A percentile compares a stretch with the other conserved stretches of the same genome.
These are phyloP conservation scores for Luperina testacea DNA, from an alignment of 2,888 invertebrate species.

Conservation along the genomic window DNA sequence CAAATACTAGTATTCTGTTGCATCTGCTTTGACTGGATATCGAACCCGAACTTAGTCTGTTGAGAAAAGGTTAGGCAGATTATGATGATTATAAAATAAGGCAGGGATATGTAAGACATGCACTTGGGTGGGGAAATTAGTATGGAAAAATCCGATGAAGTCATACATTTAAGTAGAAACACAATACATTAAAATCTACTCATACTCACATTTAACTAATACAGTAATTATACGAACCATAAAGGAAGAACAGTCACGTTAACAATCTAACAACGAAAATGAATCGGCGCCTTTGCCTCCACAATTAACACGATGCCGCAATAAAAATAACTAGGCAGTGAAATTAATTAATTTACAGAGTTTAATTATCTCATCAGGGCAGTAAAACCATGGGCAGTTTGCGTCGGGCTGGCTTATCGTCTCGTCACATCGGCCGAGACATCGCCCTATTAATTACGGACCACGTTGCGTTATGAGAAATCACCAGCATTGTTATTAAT, in stretches of 20 bases:
- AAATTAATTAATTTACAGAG: slow-evolving; percentile 87
- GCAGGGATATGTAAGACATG: no score
- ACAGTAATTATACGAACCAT: slow-evolving; percentile 60
- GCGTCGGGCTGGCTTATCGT: slow-evolving; percentile 81
- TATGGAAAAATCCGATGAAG: slow-evolving; percentile 1
- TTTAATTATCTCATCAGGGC: slow-evolving; percentile 88
- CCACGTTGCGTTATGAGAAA: slow-evolving; percentile 81
- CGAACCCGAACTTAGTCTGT: background rate
- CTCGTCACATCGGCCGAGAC: slow-evolving; percentile 84
- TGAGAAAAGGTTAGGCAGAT: no score
- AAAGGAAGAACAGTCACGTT: slow-evolving; percentile 61
- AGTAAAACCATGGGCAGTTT: slow-evolving; percentile 82
- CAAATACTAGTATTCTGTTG: background rate
- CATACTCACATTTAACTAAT: slow-evolving; percentile 52
- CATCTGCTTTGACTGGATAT: background rate
- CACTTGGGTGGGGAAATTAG: background rate
- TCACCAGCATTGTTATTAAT: slow-evolving; percentile 77
- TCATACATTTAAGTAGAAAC: slow-evolving; percentile 31
- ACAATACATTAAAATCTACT: slow-evolving; percentile 36
- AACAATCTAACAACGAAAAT: slow-evolving; percentile 66
- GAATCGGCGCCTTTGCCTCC: slow-evolving; percentile 80
- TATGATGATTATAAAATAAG: background rate
- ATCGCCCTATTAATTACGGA: slow-evolving; percentile 75
- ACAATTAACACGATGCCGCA: slow-evolving; percentile 81
- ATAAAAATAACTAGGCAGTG: slow-evolving; percentile 83